These are phyloP conservation scores for Anisognathus igniventris DNA, from an alignment of 2,797 vertebrate species.

Conservation along the genomic window DNA sequence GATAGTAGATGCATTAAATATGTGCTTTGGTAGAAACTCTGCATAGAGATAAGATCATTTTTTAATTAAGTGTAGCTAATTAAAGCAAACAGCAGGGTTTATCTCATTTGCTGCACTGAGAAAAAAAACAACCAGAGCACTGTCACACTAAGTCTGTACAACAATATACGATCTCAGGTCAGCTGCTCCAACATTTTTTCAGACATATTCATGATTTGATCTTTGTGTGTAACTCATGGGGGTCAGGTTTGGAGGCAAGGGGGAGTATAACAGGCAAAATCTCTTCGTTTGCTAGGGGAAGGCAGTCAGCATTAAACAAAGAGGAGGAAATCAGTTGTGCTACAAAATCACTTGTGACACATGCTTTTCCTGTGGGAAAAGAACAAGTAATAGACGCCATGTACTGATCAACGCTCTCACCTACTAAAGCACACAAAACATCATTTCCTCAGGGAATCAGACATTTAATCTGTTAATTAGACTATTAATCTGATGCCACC, in stretches of 20 bases:
- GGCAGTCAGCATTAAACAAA: not conserved
- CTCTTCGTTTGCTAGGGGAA: not conserved
- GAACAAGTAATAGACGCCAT: not conserved
- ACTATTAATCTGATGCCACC: not conserved
- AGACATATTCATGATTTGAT: not conserved
- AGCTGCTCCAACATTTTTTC: not conserved
- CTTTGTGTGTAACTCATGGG: not conserved
- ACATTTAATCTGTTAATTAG: not conserved
- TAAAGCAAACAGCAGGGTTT: not conserved
- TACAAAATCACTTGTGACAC: not conserved
- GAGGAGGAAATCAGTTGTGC: not conserved
- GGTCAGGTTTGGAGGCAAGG: not conserved
- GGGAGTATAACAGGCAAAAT: not conserved
- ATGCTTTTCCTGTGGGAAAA: constrained; percentile 1
- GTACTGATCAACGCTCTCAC: not conserved
- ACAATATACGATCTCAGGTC: not conserved
- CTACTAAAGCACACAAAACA: not conserved
- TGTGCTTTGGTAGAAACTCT: not conserved
- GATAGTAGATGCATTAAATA: not conserved
- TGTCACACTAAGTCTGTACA: not conserved
- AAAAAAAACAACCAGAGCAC: not conserved
- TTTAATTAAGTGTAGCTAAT: constrained; percentile 21
- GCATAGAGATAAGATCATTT: not conserved
- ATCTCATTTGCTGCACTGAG: not conserved
- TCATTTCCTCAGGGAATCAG: not conserved